phyloP scores from a whole-genome alignment of 2,113 vertebrate genomes.

The Muntiacus reevesi region DNA sequence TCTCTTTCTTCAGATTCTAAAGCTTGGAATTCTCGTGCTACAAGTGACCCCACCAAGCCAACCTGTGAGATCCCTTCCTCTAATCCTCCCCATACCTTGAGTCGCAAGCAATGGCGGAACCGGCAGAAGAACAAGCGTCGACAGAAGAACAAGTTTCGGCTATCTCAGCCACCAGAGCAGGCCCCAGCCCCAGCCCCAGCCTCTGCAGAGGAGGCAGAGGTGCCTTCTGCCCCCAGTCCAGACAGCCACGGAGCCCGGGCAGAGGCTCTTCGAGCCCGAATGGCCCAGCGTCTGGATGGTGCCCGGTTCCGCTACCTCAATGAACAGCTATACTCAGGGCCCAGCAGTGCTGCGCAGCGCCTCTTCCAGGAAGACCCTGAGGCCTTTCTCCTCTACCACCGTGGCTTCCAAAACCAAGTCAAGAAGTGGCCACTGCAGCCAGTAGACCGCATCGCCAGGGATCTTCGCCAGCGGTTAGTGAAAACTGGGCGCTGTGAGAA shows the following conservation, averaged over 20 bases:
- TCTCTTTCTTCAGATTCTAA: conserved; percentile 34
- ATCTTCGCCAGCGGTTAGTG: conserved; percentile 86
- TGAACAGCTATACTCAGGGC: conserved; percentile 87
- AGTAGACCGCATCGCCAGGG: conserved; percentile 84
- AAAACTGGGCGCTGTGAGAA: background rate
- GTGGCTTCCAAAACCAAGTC: conserved; percentile 90
- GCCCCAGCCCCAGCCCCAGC: background rate
- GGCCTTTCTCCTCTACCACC: conserved; percentile 90
- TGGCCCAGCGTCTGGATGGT: conserved; percentile 87
- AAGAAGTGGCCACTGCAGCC: conserved; percentile 91
- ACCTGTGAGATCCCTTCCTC: background rate
- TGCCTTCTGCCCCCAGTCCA: background rate
- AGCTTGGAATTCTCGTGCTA: background rate
- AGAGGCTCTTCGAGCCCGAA: conserved; percentile 80
- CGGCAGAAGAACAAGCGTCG: conserved; percentile 73
- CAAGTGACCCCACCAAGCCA: background rate
- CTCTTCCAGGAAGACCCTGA: conserved; percentile 89
- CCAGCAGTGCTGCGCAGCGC: conserved; percentile 83
- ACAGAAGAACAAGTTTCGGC: conserved; percentile 71
- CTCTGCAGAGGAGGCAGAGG: background rate
- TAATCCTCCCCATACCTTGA: background rate
- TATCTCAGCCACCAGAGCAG: background rate
- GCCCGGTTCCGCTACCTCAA: conserved; percentile 95
- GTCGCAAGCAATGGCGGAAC: conserved; percentile 77
- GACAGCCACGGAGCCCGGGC: conserved; percentile 34